Conservation (phyloP, 1,140 invertebrate species). For the Calliopsis andreniformis region DNA sequence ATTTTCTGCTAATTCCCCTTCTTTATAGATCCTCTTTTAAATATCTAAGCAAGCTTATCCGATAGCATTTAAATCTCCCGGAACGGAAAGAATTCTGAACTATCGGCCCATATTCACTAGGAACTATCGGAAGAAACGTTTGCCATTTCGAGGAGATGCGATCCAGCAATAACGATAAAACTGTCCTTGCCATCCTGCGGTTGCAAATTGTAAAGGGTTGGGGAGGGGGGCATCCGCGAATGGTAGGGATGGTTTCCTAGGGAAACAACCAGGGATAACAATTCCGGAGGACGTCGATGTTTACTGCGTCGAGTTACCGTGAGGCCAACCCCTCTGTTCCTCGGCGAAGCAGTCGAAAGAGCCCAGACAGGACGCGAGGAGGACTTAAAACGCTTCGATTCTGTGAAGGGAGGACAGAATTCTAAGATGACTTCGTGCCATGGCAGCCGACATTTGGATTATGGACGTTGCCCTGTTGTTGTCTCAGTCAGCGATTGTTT, state of each 20-base stretch:
- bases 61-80: conserved; percentile 21
- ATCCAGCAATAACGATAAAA: conserved; percentile 39
- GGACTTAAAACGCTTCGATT: conserved; percentile 17
- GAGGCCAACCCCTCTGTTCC: not conserved
- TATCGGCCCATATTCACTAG: conserved; percentile 11
- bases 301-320: conserved; percentile 17
- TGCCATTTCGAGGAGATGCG: not conserved
- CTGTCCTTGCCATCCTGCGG: conserved; percentile 6
- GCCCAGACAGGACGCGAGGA: no score
- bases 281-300: conserved; percentile 25
- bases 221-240: not conserved
- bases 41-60: no score
- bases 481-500: conserved; percentile 47
- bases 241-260: not conserved
- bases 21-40: no score
- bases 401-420: not conserved
- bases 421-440: conserved; percentile 37
- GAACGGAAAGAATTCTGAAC: conserved; percentile 3
- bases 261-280: conserved; percentile 29
- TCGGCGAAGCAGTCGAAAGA: not conserved
- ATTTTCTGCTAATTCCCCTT: no score
- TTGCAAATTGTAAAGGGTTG: conserved; percentile 2
- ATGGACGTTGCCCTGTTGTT: conserved; percentile 35
- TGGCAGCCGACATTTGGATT: no score
- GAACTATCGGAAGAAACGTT: not conserved